A percentile compares a stretch with the other conserved stretches of the same genome.
Conservation (phyloP, 2,797 vertebrate species). For the Crax fasciolata region DNA sequence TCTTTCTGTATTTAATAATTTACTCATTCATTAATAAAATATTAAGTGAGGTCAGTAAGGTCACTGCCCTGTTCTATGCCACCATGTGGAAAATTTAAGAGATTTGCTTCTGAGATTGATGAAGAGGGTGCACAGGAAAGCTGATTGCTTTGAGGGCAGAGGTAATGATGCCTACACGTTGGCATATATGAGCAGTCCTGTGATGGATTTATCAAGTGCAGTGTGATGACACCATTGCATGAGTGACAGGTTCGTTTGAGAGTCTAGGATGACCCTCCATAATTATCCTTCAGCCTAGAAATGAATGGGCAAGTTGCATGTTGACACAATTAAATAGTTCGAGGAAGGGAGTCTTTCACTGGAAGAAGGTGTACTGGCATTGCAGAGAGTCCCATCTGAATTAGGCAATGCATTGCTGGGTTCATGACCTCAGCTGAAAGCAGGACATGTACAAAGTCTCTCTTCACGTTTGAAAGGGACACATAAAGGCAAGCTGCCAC, state of each 20-base stretch:
- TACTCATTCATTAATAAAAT: slow-evolving; percentile 4
- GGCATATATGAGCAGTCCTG: not conserved
- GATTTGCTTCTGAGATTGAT: not conserved
- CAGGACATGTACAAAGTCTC: not conserved
- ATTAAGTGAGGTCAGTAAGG: not conserved
- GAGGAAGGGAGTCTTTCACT: not conserved
- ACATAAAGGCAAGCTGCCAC: not conserved
- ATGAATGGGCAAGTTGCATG: not conserved
- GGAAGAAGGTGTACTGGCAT: not conserved
- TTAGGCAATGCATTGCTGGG: not conserved
- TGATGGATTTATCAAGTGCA: not conserved
- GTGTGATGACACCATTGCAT: not conserved
- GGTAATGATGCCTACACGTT: not conserved
- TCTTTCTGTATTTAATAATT: slow-evolving; percentile 16
- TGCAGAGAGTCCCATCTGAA: not conserved
- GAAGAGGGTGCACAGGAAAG: not conserved
- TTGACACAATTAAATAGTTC: not conserved
- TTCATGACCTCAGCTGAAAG: not conserved
- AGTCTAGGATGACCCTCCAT: not conserved
- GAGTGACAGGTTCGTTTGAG: not conserved
- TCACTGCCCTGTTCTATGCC: not conserved
- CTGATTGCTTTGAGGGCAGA: not conserved
- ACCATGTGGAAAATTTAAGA: not conserved
- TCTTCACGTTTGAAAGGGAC: not conserved
- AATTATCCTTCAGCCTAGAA: slow-evolving; percentile 24